These are phyloP conservation scores for Drosophila rellima DNA, from an alignment of 2,888 invertebrate species.

Conservation along the genomic window DNA sequence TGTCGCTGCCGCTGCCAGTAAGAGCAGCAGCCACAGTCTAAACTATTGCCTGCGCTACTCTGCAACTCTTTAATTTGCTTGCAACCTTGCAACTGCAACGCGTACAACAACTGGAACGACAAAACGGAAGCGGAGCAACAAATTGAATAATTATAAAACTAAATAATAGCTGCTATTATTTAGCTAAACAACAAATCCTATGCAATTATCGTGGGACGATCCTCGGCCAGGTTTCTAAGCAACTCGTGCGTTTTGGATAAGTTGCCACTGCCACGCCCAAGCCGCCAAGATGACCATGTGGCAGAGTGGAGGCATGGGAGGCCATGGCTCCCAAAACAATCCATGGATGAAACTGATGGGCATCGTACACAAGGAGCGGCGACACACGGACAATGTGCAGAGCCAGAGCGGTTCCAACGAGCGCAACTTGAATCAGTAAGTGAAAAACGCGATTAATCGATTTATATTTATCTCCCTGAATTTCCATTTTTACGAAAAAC, in stretches of 20 bases:
- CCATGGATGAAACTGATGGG: conserved; percentile 94
- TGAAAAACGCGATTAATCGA: conserved; percentile 64
- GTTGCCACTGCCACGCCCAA: conserved; percentile 47
- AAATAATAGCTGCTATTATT: conserved; percentile 2
- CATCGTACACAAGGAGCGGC: conserved; percentile 91
- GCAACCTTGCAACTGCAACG: conserved; percentile 3
- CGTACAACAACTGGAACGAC: conserved; percentile 6
- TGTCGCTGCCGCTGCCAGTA: neutral
- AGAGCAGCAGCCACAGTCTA: conserved; percentile 6
- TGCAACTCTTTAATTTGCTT: conserved; percentile 14
- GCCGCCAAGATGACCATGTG: conserved; percentile 89
- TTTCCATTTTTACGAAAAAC: no score
- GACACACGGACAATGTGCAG: conserved; percentile 88
- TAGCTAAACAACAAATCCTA: conserved; percentile 20
- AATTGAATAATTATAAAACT: neutral
- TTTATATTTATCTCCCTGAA: neutral
- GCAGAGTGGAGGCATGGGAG: conserved; percentile 92
- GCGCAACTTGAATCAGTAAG: conserved; percentile 90
- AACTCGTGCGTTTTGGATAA: conserved; percentile 43
- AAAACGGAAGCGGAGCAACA: conserved; percentile 3
- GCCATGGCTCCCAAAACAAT: conserved; percentile 92
- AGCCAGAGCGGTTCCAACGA: conserved; percentile 88
- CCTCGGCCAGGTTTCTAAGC: conserved; percentile 49
- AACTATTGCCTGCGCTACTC: neutral
- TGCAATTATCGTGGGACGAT: conserved; percentile 37